These are phyloP conservation scores for Unio pictorum DNA, from an alignment of 2,888 invertebrate genomes.

Conservation along the genomic window DNA sequence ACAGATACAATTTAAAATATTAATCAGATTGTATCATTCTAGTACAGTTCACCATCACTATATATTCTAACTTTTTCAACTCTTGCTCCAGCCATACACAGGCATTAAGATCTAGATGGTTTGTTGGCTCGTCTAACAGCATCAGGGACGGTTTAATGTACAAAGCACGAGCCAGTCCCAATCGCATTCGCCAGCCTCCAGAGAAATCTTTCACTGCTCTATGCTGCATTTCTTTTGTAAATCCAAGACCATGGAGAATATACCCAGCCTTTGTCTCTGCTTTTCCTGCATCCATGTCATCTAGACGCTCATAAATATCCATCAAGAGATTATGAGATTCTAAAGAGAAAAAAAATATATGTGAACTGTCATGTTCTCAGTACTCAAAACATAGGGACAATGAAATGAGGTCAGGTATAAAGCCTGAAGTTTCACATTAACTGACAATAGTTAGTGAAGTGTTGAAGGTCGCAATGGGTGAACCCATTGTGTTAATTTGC, in stretches of 20 bases:
- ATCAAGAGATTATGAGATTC: slow-evolving; percentile 95
- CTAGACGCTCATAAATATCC: slow-evolving; percentile 97
- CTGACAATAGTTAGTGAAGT: too few species aligned
- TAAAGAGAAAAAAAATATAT: slow-evolving; percentile 59
- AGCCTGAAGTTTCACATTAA: too few species aligned
- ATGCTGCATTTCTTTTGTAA: slow-evolving; percentile 80
- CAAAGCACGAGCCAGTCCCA: slow-evolving; percentile 76
- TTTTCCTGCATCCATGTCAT: slow-evolving; percentile 95
- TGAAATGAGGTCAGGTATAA: too few species aligned
- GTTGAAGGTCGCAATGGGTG: too few species aligned
- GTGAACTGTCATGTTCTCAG: too few species aligned
- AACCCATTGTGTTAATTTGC: too few species aligned
- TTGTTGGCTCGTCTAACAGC: slow-evolving; percentile 77
- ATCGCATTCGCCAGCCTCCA: slow-evolving; percentile 79
- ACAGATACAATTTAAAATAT: background rate
- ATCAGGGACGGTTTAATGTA: slow-evolving; percentile 76
- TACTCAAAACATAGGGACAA: too few species aligned
- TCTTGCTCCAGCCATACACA: slow-evolving; percentile 99
- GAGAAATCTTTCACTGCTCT: slow-evolving; percentile 73
- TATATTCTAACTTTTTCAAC: slow-evolving; percentile 82
- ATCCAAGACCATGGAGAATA: slow-evolving; percentile 97
- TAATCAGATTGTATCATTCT: background rate
- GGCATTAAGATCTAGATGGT: slow-evolving; percentile 85
- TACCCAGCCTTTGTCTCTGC: slow-evolving; percentile 95
- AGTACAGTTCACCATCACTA: background rate